Evolutionary conservation across 2,797 vertebrate species (phyloP).

Genomic region (Sebastes matsubarae): DNA sequence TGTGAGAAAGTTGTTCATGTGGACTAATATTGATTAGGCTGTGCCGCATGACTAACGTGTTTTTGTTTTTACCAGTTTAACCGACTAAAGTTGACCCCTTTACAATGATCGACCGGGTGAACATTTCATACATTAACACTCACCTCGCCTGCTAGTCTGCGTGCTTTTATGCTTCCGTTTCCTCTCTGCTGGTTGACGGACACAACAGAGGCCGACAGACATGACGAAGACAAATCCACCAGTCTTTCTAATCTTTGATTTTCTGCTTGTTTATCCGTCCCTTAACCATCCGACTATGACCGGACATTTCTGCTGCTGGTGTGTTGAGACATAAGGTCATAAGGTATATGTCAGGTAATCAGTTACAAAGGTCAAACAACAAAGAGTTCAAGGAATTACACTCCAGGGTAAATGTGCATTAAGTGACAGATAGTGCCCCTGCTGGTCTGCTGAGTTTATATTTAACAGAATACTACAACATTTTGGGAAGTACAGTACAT

Average conservation of each 20-base stretch:
- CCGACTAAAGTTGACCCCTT: not conserved
- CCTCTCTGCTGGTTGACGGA: not conserved
- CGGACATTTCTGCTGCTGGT: not conserved
- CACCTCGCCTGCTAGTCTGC: conserved; percentile 41
- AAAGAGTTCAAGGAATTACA: not conserved
- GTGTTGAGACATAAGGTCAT: not conserved
- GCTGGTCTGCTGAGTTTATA: not conserved
- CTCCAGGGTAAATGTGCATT: not conserved
- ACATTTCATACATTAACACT: conserved; percentile 10
- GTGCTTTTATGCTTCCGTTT: conserved; percentile 5
- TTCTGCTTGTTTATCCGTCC: not conserved
- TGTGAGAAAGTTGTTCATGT: not conserved
- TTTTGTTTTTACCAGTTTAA: not conserved
- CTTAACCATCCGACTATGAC: not conserved
- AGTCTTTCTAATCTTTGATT: not conserved
- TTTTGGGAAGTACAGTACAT: not conserved
- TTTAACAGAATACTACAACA: not conserved
- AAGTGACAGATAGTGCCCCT: not conserved
- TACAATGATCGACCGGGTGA: rapidly evolving
- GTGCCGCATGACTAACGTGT: not conserved
- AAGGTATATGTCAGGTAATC: conserved; percentile 33
- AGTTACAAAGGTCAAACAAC: conserved; percentile 43
- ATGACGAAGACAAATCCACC: conserved; percentile 16
- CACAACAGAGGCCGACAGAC: conserved; percentile 20
- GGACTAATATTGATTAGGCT: conserved; percentile 13